Percentiles rank a stretch among this genome's conserved stretches.
Conservation (phyloP, 2,113 vertebrate species). For the Otolemur garnettii region DNA sequence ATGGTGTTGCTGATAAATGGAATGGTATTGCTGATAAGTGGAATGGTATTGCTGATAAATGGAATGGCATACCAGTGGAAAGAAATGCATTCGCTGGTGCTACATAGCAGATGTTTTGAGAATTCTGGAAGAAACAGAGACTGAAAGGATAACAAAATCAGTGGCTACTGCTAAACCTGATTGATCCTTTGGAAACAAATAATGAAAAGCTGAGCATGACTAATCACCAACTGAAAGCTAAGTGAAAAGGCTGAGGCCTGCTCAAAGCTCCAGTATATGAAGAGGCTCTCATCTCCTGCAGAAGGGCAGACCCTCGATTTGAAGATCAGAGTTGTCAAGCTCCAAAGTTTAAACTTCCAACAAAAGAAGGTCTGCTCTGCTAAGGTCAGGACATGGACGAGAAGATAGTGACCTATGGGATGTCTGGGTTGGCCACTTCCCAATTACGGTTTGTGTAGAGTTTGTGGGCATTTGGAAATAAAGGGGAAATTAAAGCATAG, state of each 20-base stretch:
- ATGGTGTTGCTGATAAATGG: not conserved
- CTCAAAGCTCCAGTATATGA: not conserved
- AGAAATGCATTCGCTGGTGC: not conserved
- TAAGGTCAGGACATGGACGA: not conserved
- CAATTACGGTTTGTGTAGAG: not conserved
- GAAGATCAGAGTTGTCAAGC: not conserved
- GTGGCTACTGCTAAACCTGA: not conserved
- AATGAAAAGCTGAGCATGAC: not conserved
- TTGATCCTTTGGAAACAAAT: not conserved
- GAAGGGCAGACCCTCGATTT: not conserved
- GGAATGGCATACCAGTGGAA: not conserved
- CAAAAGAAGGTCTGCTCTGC: not conserved
- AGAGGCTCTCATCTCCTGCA: too few relatives aligned
- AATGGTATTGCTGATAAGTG: not conserved
- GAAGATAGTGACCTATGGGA: accelerated
- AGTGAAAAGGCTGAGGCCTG: not conserved
- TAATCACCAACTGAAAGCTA: not conserved
- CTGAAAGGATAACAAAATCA: not conserved
- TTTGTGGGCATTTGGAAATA: not conserved
- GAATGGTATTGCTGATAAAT: not conserved
- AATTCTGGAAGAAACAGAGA: not conserved
- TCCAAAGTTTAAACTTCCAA: not conserved
- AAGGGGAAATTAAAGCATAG: not conserved
- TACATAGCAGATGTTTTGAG: not conserved
- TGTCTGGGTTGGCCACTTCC: not conserved